Evolutionary conservation across 2,888 invertebrate genomes (phyloP).

Genomic region (Ametastegia equiseti): DNA sequence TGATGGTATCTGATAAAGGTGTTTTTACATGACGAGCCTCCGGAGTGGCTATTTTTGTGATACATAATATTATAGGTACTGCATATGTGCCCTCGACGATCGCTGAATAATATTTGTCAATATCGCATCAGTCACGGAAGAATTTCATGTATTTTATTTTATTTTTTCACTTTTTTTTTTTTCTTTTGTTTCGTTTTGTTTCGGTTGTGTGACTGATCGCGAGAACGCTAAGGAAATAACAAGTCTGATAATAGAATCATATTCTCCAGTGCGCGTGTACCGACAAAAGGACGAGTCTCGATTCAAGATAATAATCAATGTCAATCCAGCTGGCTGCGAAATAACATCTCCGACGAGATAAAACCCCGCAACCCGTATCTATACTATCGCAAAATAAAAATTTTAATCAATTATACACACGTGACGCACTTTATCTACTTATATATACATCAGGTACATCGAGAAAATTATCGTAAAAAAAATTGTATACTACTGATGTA

Average conservation of each 20-base stretch:
- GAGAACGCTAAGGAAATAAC: not conserved
- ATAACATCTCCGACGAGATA: not conserved
- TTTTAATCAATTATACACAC: not conserved
- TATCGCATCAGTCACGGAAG: not conserved
- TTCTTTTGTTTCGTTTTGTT: not conserved
- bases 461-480: too few relatives aligned
- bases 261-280: not conserved
- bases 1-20: too few relatives aligned
- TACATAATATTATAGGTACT: not conserved
- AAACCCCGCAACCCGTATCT: not conserved
- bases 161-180: not conserved
- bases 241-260: not conserved
- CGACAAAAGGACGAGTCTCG: slow-evolving; percentile 19
- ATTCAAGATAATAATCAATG: slow-evolving; percentile 2
- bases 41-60: too few relatives aligned
- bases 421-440: too few relatives aligned
- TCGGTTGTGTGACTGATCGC: not conserved
- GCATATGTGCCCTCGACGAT: not conserved
- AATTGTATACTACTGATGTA: not conserved
- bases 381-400: not conserved
- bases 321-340: not conserved
- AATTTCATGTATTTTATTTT: not conserved
- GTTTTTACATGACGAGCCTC: too few relatives aligned
- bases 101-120: not conserved
- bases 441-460: too few relatives aligned